Base-by-base conservation (phyloP, 2,888 invertebrate species). In the Drosophila multiciliata region DNA sequence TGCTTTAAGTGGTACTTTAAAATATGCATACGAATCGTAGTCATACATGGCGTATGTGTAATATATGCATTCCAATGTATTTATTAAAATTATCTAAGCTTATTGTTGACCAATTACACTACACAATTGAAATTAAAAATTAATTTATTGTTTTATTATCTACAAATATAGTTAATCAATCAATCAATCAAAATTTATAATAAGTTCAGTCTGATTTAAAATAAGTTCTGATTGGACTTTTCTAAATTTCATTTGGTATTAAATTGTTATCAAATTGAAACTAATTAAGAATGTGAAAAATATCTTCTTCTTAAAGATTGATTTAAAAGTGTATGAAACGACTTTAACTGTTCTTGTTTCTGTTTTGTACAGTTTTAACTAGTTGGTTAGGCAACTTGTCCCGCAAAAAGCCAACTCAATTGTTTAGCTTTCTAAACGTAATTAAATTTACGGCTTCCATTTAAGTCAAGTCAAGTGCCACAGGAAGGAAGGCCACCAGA, bases 401-500 rank as follows among this genome's bases (percentile, higher is more conserved):
- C 12, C 32, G 26, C 32, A 33, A 20, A 33, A 49, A 29, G 42
- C 61, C 50, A 73, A 79, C 62, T 65, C 55, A 70, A 75, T 79
- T 80, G 80, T 73, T 73, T 77, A 53, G 61, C 69, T 42, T 62
- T 59, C 67, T 60, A 66, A 50, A 55, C 66, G 79, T 82, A 82
- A 84, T 84, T 84, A 82, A 86, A 86, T 83, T 70, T 78, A 57
- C 73, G 68, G 72, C 77, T 70, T 77, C 62, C 74, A 60, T 62
- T 49, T 38, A 29, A 29, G 29, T 29, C 20, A 11, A 33, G 57
- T 23, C 57, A 66, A 73, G 53, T 53, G 59, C 73, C 57, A 66
- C 66, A 68, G 49, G 58, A 52, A 52, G 75, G 75, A 75, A 63
- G 59, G 62, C 36, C 26, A 45, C 23, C 55, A 57, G 63, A 73